Conservation (phyloP, 1,140 invertebrate species). For the Homarus americanus region DNA sequence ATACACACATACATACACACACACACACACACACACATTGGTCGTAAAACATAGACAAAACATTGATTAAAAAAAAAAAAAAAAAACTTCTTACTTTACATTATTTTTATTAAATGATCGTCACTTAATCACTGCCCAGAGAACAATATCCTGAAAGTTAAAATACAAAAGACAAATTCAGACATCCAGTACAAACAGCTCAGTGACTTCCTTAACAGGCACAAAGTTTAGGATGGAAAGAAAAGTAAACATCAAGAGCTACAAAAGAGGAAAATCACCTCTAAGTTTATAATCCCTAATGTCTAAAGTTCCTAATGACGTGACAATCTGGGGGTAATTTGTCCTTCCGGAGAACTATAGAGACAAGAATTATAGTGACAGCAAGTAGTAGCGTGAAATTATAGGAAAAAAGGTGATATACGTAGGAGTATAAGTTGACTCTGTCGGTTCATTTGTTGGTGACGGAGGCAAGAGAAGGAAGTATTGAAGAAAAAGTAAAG, state of each 20-base stretch:
- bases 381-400: constrained; percentile 21
- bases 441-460: neutral
- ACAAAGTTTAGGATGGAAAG: constrained; percentile 5
- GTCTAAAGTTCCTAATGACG: constrained; percentile 49
- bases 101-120: too few species aligned
- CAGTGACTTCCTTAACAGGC: neutral
- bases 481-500: too few species aligned
- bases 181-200: neutral
- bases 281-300: constrained; percentile 54
- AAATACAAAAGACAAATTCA: too few species aligned
- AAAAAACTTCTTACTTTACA: too few species aligned
- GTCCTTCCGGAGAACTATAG: constrained; percentile 28
- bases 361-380: constrained; percentile 34
- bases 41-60: neutral
- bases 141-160: too few species aligned
- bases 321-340: constrained; percentile 49
- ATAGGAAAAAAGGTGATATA: constrained; percentile 1
- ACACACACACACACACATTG: neutral
- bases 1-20: neutral
- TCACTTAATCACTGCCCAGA: neutral
- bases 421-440: constrained; percentile 24
- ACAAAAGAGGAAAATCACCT: constrained; percentile 44
- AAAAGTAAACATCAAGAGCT: neutral
- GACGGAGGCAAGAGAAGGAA: too few species aligned
- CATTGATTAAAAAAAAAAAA: neutral